Evolutionary conservation across 2,888 invertebrate genomes (phyloP), one percentile per base, ranked within the genome.

Genomic region (Drosophila yooni): DNA sequence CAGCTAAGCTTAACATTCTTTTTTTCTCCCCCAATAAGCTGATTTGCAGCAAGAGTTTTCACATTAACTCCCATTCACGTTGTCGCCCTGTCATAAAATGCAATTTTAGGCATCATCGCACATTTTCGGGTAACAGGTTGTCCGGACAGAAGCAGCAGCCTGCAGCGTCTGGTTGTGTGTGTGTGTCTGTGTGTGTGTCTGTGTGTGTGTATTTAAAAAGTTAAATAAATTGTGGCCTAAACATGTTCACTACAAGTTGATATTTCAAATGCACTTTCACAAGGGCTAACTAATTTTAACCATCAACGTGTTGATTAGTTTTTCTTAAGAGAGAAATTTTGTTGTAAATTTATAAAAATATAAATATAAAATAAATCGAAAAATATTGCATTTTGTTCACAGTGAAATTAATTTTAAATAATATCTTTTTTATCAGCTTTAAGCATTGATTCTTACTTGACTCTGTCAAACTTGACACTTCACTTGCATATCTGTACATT

Each of bases 1-100:
- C 74, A 81, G 83, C 74, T 74, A 74, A 74, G 84, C 70, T 61
- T 34, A 68, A 57, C 62, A 65, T 62, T 62, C 11, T 56, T 53
- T 69, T 62, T n/a, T 31, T 58, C 11, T 25, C 29, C 48, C 36
- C 53, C 65, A 60, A 64, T 57, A 65, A 63, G 59, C 79, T 65
- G 74, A 79, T 79, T 75, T 72, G 34, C 25, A 38, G 48, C 46
- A 31, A 58, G 52, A 66, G 53, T 52, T 59, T 74, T 59, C 74
- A 66, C 71, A 71, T 74, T 58, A 74, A 48, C 34, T 58, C 34
- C 36, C 56, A 58, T 53, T 48, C 25, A 38, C 29, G 18, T 58
- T 69, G 52, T 36, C 69, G 43, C 31, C 31, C 33, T 52, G 50
- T 29, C 76, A 75, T 74, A 59, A 74, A 75, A 60, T 63, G 52